A percentile compares a stretch with the other conserved stretches of the same genome.
Evolutionary conservation across 2,888 invertebrate genomes (phyloP).

Genomic region (Lithophane socia): DNA sequence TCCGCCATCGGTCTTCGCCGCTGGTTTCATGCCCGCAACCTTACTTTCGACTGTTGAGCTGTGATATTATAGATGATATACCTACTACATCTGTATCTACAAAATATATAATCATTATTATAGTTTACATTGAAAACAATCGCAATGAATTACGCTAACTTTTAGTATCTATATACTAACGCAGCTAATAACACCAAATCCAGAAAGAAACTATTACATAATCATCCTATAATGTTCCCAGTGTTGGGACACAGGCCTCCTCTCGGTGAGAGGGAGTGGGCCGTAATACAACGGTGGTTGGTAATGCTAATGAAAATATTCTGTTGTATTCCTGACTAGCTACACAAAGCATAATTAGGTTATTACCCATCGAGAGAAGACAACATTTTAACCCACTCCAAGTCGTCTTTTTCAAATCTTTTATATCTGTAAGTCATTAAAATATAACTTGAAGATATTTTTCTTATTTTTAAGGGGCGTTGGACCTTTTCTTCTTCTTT

Average conservation of each 20-base stretch:
- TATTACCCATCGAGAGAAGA: constrained; percentile 73
- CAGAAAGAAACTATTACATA: background rate
- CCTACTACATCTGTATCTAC: background rate
- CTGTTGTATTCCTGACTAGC: background rate
- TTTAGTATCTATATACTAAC: background rate
- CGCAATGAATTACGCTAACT: background rate
- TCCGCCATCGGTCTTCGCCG: too few relatives aligned
- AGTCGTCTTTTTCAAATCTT: constrained; percentile 81
- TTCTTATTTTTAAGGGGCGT: background rate
- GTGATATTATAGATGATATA: background rate
- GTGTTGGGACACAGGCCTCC: too few relatives aligned
- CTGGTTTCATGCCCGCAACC: too few relatives aligned
- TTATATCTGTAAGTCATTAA: constrained; percentile 77
- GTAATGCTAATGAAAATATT: background rate
- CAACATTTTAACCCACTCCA: constrained; percentile 83
- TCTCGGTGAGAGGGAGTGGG: too few relatives aligned
- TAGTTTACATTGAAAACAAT: background rate
- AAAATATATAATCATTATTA: background rate
- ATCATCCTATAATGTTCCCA: too few relatives aligned
- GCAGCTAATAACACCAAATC: background rate
- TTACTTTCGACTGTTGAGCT: too few relatives aligned
- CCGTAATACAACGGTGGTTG: too few relatives aligned
- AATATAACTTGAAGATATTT: background rate
- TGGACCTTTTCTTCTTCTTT: too few relatives aligned
- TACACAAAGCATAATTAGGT: background rate